Evolutionary conservation across 2,888 invertebrate genomes (phyloP), one percentile per base, ranked within the genome.

Genomic region (Aplocera efformata): DNA sequence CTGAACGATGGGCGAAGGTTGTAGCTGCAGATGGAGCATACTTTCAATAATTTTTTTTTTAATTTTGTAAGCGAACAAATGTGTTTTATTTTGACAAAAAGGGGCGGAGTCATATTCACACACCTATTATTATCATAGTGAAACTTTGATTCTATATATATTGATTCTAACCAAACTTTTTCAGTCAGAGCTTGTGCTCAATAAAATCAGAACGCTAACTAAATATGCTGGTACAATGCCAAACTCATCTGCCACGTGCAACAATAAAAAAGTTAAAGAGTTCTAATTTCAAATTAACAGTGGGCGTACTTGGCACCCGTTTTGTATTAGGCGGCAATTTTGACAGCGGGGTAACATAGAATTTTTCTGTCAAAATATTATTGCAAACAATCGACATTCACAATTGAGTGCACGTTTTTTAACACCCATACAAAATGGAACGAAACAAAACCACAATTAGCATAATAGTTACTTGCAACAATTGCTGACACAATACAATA

Each of bases 371-470:
- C 88, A 86, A 76, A 88, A 88, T 85, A 88, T 86, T 88, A 79
- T 88, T 67, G 68, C 84, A 88, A 88, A 86, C 86, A 85, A 85
- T 86, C 72, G 67, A 65, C 58, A 65, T 63, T 64, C 64, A 53
- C 50, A 70, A 70, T 71, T 56, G 64, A 54, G 50, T 45, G 32
- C 51, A 53, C 47, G 45, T 53, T 55, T 56, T 56, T 45, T 42
- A 42, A 70, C 79, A 63, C 84, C 81, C 70, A 75, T 60, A 67
- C 74, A 67, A 56, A 33, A 48, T 50, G 54, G 62, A 81, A 85
- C 83, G 83, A 86, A 84, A 81, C 78, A 79, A 80, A 86, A 88
- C 88, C 88, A 86, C 88, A 88, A 88, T 88, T 88, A 86, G 86
- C 86, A 79, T 86, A 86, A 83, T 77, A 67, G 76, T 68, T 76